Evolutionary conservation across 2,888 invertebrate species (phyloP).

Genomic region (Ophraella communa): DNA sequence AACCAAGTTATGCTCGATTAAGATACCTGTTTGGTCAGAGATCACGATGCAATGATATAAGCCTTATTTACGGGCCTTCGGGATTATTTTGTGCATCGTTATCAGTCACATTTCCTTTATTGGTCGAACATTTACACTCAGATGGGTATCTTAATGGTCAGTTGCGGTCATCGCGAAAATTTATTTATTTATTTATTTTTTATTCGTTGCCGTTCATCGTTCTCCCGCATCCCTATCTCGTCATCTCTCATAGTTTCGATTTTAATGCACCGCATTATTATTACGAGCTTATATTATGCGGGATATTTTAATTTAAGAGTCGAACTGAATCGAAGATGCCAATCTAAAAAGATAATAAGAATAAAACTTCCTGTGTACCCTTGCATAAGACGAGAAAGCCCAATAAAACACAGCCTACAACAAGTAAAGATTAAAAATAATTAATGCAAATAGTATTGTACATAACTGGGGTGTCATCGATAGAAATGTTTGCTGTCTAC

Average conservation of each 20-base stretch:
- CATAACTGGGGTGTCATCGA: too few species aligned
- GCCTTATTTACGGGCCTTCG: constrained; percentile 28
- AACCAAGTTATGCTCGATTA: constrained; percentile 1
- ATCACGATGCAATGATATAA: constrained; percentile 32
- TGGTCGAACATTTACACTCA: constrained; percentile 36
- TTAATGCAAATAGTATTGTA: too few species aligned
- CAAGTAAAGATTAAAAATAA: too few species aligned
- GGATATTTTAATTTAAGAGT: background rate
- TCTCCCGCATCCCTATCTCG: constrained; percentile 11
- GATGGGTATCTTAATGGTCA: constrained; percentile 37
- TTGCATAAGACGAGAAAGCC: too few species aligned
- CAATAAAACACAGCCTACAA: too few species aligned
- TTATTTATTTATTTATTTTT: constrained; percentile 33
- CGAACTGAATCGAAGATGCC: too few species aligned
- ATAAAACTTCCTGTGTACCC: too few species aligned
- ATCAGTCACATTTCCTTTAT: constrained; percentile 37
- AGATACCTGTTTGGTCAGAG: background rate
- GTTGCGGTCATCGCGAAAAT: constrained; percentile 35
- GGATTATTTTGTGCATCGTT: constrained; percentile 29
- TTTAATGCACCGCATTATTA: background rate
- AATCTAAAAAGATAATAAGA: too few species aligned
- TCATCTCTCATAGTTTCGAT: constrained; percentile 22
- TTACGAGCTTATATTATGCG: background rate
- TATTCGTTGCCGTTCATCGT: background rate
- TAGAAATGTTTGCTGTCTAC: too few species aligned